Percentiles rank a stretch among this genome's conserved stretches.
Evolutionary conservation across 2,888 invertebrate species (phyloP).

Genomic region (Germaria angustata): DNA sequence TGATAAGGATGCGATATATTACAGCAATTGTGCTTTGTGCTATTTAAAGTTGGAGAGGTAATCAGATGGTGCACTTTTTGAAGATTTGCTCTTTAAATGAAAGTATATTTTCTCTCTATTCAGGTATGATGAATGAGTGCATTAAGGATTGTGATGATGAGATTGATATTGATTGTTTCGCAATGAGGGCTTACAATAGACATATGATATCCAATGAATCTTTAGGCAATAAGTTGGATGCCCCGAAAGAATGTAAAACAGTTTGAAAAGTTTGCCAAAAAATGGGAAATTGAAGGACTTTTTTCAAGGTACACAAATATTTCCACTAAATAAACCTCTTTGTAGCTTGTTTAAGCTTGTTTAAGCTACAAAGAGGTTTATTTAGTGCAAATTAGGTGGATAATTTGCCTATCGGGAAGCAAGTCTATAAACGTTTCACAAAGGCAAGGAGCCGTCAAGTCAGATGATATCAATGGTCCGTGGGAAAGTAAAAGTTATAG

Average conservation of each 20-base stretch:
- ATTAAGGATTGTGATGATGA: conserved; percentile 89
- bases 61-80: conserved; percentile 25
- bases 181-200: conserved; percentile 91
- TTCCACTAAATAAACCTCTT: not conserved
- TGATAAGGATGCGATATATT: conserved; percentile 88
- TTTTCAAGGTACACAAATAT: not conserved
- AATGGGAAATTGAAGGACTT: conserved; percentile 68
- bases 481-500: conserved; percentile 72
- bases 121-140: conserved; percentile 74
- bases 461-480: conserved; percentile 74
- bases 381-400: conserved; percentile 71
- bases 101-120: not conserved
- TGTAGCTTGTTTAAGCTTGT: conserved; percentile 55
- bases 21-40: conserved; percentile 93
- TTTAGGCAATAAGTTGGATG: conserved; percentile 86
- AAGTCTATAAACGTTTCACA: conserved; percentile 76
- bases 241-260: conserved; percentile 85
- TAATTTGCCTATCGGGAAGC: conserved; percentile 75
- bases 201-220: conserved; percentile 88
- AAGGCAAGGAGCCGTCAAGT: conserved; percentile 73
- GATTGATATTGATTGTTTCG: conserved; percentile 87
- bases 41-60: conserved; percentile 90
- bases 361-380: conserved; percentile 73
- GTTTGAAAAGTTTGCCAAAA: conserved; percentile 73
- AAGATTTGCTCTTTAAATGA: too few species aligned